These are phyloP conservation scores for Lophochroa leadbeateri DNA, from an alignment of 2,113 vertebrate genomes.

Conservation along the genomic window DNA sequence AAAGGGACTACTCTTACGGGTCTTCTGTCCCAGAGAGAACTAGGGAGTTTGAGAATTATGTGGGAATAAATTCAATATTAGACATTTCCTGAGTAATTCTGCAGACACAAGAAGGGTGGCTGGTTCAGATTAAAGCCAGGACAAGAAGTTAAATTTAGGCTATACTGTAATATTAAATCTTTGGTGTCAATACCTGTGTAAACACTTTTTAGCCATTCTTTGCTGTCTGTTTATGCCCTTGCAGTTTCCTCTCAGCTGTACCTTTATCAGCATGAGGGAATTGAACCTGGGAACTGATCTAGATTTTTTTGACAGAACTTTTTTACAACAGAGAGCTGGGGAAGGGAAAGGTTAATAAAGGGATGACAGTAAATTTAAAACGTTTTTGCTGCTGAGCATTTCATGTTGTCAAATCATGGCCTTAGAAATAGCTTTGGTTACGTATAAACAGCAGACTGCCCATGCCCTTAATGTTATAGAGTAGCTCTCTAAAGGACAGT, in stretches of 20 bases:
- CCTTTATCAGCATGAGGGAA: not conserved
- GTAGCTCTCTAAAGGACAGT: not conserved
- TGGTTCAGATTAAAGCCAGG: conserved; percentile 13
- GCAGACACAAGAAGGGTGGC: not conserved
- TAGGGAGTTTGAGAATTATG: conserved; percentile 14
- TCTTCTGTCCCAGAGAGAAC: conserved; percentile 13
- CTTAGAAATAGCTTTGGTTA: not conserved
- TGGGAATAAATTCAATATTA: conserved; percentile 49
- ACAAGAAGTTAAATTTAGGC: conserved; percentile 21
- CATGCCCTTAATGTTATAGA: not conserved
- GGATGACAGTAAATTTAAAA: not conserved
- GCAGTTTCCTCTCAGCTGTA: not conserved
- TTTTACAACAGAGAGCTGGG: not conserved
- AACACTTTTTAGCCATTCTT: not conserved
- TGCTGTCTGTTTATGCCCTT: not conserved
- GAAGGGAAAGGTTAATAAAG: not conserved
- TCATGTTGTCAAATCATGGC: not conserved
- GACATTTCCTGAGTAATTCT: conserved; percentile 49
- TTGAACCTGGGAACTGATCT: not conserved
- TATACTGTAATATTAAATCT: conserved; percentile 25
- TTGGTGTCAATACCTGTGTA: conserved; percentile 3
- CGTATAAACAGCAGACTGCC: not conserved
- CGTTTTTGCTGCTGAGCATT: not conserved
- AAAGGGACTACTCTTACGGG: not conserved
- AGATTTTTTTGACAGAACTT: not conserved